Evolutionary conservation across 1,140 invertebrate species (phyloP).

Genomic region (Drosophila quadrilineata): DNA sequence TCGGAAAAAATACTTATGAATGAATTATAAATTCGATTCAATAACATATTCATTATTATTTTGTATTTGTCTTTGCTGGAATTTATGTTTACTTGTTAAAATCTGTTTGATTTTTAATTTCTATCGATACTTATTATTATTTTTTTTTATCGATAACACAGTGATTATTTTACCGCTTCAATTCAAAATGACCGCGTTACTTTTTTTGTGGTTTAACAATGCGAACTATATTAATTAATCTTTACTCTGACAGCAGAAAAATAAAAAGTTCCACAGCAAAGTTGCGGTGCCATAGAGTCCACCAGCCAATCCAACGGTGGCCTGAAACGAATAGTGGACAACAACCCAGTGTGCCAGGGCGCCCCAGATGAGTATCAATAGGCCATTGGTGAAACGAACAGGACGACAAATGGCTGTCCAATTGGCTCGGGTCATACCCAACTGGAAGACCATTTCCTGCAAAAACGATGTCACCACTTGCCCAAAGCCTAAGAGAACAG

Average conservation of each 20-base stretch:
- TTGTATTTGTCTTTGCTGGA: too few species aligned
- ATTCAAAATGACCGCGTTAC: too few species aligned
- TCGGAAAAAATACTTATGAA: too few species aligned
- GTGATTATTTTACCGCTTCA: too few species aligned
- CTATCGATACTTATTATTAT: too few species aligned
- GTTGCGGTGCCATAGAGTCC: constrained; percentile 56
- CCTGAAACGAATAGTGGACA: constrained; percentile 70
- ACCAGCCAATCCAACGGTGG: constrained; percentile 66
- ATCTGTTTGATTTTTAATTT: too few species aligned
- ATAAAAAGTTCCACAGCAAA: constrained; percentile 74
- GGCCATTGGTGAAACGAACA: constrained; percentile 73
- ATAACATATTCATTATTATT: too few species aligned
- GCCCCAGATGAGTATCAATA: constrained; percentile 74
- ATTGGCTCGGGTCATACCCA: constrained; percentile 75
- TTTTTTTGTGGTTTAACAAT: constrained; percentile 25
- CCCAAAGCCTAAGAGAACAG: constrained; percentile 74
- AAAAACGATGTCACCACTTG: constrained; percentile 77
- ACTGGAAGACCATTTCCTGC: constrained; percentile 73
- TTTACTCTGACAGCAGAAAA: constrained; percentile 65
- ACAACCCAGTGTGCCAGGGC: constrained; percentile 75
- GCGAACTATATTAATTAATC: constrained; percentile 29
- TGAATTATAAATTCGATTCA: too few species aligned
- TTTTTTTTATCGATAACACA: too few species aligned
- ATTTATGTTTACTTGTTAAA: too few species aligned
- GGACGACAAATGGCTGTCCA: constrained; percentile 71